phyloP scores from a whole-genome alignment of 2,113 vertebrate genomes.

The Atlantisia rogersi region DNA sequence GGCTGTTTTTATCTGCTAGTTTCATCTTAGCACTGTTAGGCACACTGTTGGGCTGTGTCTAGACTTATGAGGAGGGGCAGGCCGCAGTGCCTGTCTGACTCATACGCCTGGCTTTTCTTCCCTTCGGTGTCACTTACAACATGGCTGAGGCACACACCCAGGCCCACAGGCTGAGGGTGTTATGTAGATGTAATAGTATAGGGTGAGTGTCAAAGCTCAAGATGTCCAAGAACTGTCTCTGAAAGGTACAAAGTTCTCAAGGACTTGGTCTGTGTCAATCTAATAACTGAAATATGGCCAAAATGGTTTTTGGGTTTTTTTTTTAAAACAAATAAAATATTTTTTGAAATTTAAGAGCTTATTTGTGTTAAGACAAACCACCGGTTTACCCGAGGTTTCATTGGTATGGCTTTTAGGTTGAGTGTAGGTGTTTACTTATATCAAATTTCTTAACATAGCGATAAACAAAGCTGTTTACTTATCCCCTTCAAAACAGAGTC shows the following conservation, averaged over 20 bases:
- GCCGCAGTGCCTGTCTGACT: background rate
- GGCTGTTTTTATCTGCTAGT: constrained; percentile 28
- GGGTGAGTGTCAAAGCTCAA: background rate
- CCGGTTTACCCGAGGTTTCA: background rate
- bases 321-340: background rate
- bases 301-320: background rate
- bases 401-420: background rate
- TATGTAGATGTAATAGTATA: background rate
- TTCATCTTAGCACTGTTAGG: background rate
- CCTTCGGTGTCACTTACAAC: background rate
- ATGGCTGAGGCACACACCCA: background rate
- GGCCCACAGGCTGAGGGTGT: background rate
- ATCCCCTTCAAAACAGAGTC: background rate
- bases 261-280: background rate
- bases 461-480: constrained; percentile 52
- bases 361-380: background rate
- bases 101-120: background rate
- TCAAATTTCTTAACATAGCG: background rate
- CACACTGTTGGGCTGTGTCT: background rate
- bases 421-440: background rate
- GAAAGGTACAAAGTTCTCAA: background rate
- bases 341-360: background rate
- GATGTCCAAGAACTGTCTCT: background rate
- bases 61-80: constrained; percentile 23
- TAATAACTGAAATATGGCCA: background rate